Base-by-base conservation (phyloP, 1,140 invertebrate genomes). In the Eumeta japonica region DNA sequence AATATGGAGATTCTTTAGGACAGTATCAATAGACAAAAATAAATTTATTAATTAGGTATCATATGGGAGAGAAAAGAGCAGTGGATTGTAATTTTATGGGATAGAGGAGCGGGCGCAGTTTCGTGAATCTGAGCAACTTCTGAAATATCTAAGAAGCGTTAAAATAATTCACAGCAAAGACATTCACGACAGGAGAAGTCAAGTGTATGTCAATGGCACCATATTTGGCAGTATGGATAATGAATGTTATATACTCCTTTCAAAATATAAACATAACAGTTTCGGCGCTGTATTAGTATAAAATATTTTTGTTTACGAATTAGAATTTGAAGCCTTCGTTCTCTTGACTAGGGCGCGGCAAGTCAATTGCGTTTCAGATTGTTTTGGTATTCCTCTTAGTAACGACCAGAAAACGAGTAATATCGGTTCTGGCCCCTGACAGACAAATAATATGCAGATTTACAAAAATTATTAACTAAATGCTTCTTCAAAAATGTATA, bases 81-180 rank as follows among this genome's bases (percentile, higher is more conserved):
- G 53, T 56, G 0, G 53, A 56, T 16, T 56, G 48, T 40, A 16
- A n/a, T n/a, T n/a, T n/a, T n/a, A 52, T 14, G 50, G 53, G 3
- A 31, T 56, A 12, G 53, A 52, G n/a, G 52, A 51, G 29, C 16
- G 46, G 2, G 46, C 39, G 3, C 42, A 46, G 11, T 55, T 47
- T 34, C 3, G 20, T 2, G 29, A 45, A 31, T 45, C 51, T 4
- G 48, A 50, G 18, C 32, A 50, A 10, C 41, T 49, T 5, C 28
- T 52, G 28, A 41, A 45, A 36, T 50, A 48, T 35, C 45, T 54
- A n/a, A 47, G 24, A 32, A 35, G 39, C 0, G 34, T 37, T 12
- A 44, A 50, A 24, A 14, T 35, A 17, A 31, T 19, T 10, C 3
- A 17, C 13, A 11, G 9, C 34, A 10, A 16, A n/a, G 30, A 18